phyloP scores from a whole-genome alignment of 2,113 vertebrate species.

The Sphaerodactylus townsendi region DNA sequence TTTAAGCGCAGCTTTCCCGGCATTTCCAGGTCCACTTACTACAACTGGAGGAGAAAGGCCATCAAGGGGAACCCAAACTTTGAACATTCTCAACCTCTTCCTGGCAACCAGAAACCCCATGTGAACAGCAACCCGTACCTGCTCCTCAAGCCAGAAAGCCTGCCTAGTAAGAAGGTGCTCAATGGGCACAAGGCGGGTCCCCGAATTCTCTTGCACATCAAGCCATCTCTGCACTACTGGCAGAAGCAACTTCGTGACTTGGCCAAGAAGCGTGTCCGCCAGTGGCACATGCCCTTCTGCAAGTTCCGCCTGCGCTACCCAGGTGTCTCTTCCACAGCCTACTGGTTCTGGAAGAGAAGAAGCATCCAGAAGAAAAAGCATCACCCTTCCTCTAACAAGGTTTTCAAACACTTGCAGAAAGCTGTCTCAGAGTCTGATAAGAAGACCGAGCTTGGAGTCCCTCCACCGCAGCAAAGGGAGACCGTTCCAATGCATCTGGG shows the following conservation, averaged over 20 bases:
- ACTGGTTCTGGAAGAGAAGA: conserved; percentile 86
- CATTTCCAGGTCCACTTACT: conserved; percentile 95
- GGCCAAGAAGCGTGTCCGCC: conserved; percentile 81
- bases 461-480: conserved; percentile 17
- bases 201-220: conserved; percentile 43
- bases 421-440: conserved; percentile 1
- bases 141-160: conserved; percentile 44
- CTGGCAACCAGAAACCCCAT: conserved; percentile 40
- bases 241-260: conserved; percentile 80
- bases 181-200: neutral
- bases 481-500: conserved; percentile 6
- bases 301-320: conserved; percentile 90
- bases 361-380: conserved; percentile 22
- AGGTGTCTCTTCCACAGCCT: conserved; percentile 81
- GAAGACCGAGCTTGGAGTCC: conserved; percentile 12
- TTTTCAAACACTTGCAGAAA: neutral
- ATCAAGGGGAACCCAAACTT: conserved; percentile 82
- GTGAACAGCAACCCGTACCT: conserved; percentile 17
- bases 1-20: conserved; percentile 93
- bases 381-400: conserved; percentile 29
- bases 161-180: conserved; percentile 40
- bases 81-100: conserved; percentile 61
- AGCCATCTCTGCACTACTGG: conserved; percentile 75
- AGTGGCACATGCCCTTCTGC: conserved; percentile 80
- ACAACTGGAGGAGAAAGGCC: conserved; percentile 96